Evolutionary conservation across 1,140 invertebrate genomes (phyloP), one percentile per base, ranked within the genome.

Genomic region (Drosophila saltans): DNA sequence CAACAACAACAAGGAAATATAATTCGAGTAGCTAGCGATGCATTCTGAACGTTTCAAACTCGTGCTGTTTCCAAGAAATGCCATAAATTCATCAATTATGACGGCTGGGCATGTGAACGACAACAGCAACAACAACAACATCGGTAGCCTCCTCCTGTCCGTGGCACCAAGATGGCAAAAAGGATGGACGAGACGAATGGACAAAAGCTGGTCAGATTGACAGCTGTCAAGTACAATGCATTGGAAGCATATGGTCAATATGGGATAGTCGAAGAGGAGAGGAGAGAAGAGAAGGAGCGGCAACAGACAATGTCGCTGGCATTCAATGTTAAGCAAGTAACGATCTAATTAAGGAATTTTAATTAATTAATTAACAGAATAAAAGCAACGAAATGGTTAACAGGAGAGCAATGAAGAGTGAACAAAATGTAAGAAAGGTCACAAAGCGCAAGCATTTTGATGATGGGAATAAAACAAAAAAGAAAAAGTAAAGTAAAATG

Each of bases 71-170:
- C 78, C 78, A 70, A 84, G 85, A 89, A 89, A 71, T 78, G 67
- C 84, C 78, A 84, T 90, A 89, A 89, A 90, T 89, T 89, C 84
- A 82, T 89, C 84, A 89, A 89, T 89, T 89, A 89, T 84, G 84
- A 89, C 81, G 74, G 77, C 83, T 75, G 75, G 63, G 69, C 74
- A 76, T 81, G 79, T 63, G 72, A 69, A 82, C 75, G 69, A 70
- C 75, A 69, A 52, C 45, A 36, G 6, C 33, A 36, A 36, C 33
- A 36, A 36, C 33, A 36, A 36, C 78, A 75, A 70, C 75, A 71
- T 10, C 21, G 8, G 45, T 71, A 33, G 64, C 10, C 21, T 2
- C 21, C 21, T 24, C 41, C 52, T 56, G 55, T 57, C 28, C 55
- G 63, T 36, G 48, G 21, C 2, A 10, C 58, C 21, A 30, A 30